These are phyloP conservation scores for Watsonalla cultraria DNA, from an alignment of 2,888 invertebrate genomes.

Conservation along the genomic window DNA sequence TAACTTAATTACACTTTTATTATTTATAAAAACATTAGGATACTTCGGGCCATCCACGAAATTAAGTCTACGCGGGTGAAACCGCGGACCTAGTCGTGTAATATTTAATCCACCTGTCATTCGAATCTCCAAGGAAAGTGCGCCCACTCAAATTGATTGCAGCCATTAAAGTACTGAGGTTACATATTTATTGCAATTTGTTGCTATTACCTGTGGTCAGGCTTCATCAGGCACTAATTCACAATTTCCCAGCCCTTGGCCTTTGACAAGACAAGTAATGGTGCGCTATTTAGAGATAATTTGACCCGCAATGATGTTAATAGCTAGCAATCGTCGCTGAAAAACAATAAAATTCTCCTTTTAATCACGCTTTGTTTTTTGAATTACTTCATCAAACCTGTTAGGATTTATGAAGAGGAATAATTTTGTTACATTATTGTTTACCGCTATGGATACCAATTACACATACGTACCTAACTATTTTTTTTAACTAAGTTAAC, in stretches of 20 bases:
- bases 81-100: too few species aligned
- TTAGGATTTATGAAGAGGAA: neutral
- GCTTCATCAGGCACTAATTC: constrained; percentile 17
- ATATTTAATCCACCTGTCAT: too few species aligned
- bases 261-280: constrained; percentile 14
- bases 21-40: too few species aligned
- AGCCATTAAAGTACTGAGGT: constrained; percentile 8
- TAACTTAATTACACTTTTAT: too few species aligned
- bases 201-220: constrained; percentile 3
- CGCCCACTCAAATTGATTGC: constrained; percentile 3
- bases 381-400: neutral
- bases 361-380: constrained; percentile 13
- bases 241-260: constrained; percentile 1
- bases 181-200: constrained; percentile 14
- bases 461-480: too few species aligned
- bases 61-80: too few species aligned
- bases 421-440: too few species aligned
- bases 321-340: constrained; percentile 2
- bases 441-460: too few species aligned
- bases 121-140: neutral
- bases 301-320: neutral
- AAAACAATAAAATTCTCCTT: constrained; percentile 7
- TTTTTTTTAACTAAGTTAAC: too few species aligned
- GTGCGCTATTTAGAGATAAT: constrained; percentile 15
- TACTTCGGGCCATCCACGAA: too few species aligned